Evolutionary conservation across 2,113 vertebrate species (phyloP), one percentile per base, ranked within the genome.

Genomic region (Eptatretus burgeri): DNA sequence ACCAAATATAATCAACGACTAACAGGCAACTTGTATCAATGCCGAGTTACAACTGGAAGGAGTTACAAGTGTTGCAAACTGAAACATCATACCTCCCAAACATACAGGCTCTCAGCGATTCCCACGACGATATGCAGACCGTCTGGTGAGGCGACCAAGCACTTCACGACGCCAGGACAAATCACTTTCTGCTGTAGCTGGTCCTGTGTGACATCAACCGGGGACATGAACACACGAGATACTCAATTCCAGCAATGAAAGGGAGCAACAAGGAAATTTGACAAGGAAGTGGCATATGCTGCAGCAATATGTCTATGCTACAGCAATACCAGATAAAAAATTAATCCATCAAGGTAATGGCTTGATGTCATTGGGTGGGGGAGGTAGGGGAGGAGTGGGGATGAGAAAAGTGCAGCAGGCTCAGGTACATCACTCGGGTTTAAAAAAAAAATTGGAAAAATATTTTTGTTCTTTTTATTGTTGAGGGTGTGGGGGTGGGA

Each of bases 171-270:
- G 63, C 85, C 89, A 0, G 89, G 86, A 69, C 91, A 98, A 18
- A 89, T 77, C 13, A 98, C 83, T 73, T 98, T 98, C 76, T 95
- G 89, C 72, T 94, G 89, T 19, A 94, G 79, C 72, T 93, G 89
- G 67, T 98, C 91, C 91, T 98, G 68, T 19, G 27, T 41, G 27
- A 41, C 27, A 41, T 7, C 27, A 41, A 41, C 3, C 7, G 27
- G 3, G 27, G 27, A 41, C 27, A 41, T 7, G 27, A 41, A 5
- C 27, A 41, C 7, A 3, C 7, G 27, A 41, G 27, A 41, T 7
- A 41, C 27, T 41, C 27, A 41, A 41, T 41, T 41, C 27, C 27
- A 41, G 27, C 27, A 41, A 41, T 41, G 7, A 66, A 63, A 52
- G 2, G 51, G n/a, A 14, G 18, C 17, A 51, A 19, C 9, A 13